Base-by-base conservation (phyloP, 2,888 invertebrate species). In the Nasonovia ribisnigri region DNA sequence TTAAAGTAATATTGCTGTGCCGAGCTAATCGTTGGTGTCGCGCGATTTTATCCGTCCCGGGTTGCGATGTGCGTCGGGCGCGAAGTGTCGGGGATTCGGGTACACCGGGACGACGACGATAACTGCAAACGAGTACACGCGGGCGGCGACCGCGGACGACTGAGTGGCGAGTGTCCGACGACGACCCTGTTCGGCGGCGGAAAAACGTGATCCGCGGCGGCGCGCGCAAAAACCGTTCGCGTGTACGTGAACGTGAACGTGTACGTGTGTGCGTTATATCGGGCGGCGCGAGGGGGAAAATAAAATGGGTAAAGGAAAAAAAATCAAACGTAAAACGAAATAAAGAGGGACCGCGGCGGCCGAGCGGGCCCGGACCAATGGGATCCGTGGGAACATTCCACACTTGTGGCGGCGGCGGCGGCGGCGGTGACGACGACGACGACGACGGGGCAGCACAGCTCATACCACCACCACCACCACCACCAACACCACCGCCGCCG, bases 351-450 rank as follows among this genome's bases (percentile, higher is more conserved):
- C 67, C 36, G 77, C 48, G 77, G 36, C 88, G 87, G 86, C 36
- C 29, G 67, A 54, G 54, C 20, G 48, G 60, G 46, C 67, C n/a
- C 13, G 20, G 57, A 93, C 93, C 93, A 93, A 93, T 93, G 90
- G 93, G 90, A 90, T 93, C 93, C 93, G 93, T 93, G 93, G 93
- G 93, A 93, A 93, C 90, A 93, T 93, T 93, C 93, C 93, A 90
- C 93, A 93, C 93, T 93, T 93, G 93, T 60, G 93, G 92, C 88
- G 92, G 67, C 51, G 26, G 46, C 46, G 92, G 77, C 54, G 67
- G 91, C 91, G 91, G 60, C 43, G 57, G 11, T 13, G 57, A 6
- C 16, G 60, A 67, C 29, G 67, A 67, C 67, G 67, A 67, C 77
- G 36, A 36, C 77, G 77, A 77, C 77, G 77, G 77, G 77, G 77